Evolutionary conservation across 2,888 invertebrate genomes (phyloP).

Genomic region (Epinotia bilunana): DNA sequence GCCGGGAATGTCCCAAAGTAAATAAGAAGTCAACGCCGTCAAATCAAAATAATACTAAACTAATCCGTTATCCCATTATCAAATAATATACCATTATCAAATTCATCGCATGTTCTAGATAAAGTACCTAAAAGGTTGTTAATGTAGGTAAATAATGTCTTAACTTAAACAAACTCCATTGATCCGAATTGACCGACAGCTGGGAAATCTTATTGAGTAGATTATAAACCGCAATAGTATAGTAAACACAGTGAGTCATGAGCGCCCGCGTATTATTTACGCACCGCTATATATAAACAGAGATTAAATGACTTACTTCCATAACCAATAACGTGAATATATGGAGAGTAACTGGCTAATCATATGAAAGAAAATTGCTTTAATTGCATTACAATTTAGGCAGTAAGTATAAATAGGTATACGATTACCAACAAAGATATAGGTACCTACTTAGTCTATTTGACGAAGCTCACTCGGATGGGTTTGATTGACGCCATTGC

Average conservation of each 20-base stretch:
- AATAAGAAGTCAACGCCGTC: neutral
- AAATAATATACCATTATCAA: too few species aligned
- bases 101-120: neutral
- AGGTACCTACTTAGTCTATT: too few species aligned
- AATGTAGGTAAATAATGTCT: neutral
- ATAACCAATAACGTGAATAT: neutral
- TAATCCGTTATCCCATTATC: too few species aligned
- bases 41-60: neutral
- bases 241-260: conserved; percentile 24
- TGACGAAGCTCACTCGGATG: too few species aligned
- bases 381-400: too few species aligned
- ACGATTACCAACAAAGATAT: too few species aligned
- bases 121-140: neutral
- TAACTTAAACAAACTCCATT: conserved; percentile 19
- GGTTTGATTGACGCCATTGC: too few species aligned
- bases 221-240: conserved; percentile 26
- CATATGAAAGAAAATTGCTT: too few species aligned
- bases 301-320: conserved; percentile 11
- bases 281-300: conserved; percentile 20
- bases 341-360: neutral
- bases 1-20: neutral
- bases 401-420: neutral
- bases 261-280: conserved; percentile 23
- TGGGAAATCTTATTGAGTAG: neutral
- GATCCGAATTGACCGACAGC: conserved; percentile 8